Evolutionary conservation across 2,797 vertebrate species (phyloP).

Genomic region (Halcyon leucocephala): DNA sequence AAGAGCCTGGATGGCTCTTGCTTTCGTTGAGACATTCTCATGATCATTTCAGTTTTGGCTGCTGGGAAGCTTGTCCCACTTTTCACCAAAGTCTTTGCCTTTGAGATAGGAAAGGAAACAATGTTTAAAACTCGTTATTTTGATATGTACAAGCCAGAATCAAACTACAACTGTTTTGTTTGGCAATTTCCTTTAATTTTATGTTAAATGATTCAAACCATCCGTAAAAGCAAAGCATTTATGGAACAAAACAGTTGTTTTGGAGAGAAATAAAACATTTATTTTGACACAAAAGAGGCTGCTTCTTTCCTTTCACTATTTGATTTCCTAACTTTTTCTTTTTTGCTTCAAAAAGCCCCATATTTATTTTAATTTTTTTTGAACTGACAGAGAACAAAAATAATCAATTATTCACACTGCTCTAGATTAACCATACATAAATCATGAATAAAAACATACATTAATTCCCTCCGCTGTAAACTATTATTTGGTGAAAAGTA

Average conservation of each 20-base stretch:
- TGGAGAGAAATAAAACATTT: conserved; percentile 37
- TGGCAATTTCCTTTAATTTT: conserved; percentile 56
- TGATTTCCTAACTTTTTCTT: background rate
- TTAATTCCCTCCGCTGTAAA: background rate
- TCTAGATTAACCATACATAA: background rate
- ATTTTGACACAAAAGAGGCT: conserved; percentile 45
- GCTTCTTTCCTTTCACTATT: conserved; percentile 9
- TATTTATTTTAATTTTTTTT: conserved; percentile 22
- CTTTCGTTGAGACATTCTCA: background rate
- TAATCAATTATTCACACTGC: conserved; percentile 47
- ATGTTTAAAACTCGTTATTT: background rate
- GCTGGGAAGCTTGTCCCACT: background rate
- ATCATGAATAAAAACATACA: conserved; percentile 32
- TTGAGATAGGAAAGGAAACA: background rate
- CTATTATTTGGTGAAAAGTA: conserved; percentile 16
- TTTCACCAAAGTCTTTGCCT: background rate
- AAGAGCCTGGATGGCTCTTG: background rate
- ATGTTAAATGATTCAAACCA: conserved; percentile 49
- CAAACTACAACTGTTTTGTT: conserved; percentile 31
- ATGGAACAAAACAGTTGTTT: conserved; percentile 49
- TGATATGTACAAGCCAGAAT: conserved; percentile 29
- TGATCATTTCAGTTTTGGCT: background rate
- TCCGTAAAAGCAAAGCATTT: conserved; percentile 35
- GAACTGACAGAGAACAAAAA: conserved; percentile 28
- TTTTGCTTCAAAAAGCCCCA: background rate